Evolutionary conservation across 1,140 invertebrate genomes (phyloP).

Genomic region (Sesamia nonagrioides): DNA sequence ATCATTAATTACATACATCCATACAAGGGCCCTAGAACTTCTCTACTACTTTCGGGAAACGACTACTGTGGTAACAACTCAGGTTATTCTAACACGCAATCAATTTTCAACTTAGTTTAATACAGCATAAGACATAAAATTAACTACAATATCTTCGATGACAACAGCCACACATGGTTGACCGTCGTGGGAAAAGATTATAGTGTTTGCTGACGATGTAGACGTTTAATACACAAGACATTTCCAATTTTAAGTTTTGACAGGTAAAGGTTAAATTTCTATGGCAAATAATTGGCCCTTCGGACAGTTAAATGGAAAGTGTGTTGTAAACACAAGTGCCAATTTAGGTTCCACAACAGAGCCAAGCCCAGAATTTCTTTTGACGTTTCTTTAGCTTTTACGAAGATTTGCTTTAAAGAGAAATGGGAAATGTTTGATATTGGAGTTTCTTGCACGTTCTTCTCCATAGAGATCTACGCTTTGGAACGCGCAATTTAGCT

Average conservation of each 20-base stretch:
- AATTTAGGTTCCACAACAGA: conserved; percentile 65
- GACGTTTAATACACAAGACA: conserved; percentile 44
- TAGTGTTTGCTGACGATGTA: conserved; percentile 68
- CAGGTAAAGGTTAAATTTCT: conserved; percentile 53
- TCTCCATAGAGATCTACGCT: too few species aligned
- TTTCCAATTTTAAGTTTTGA: conserved; percentile 56
- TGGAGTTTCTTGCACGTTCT: too few species aligned
- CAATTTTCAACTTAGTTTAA: conserved; percentile 52
- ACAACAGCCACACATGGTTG: conserved; percentile 74
- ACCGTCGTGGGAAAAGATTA: conserved; percentile 79
- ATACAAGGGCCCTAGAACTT: conserved; percentile 76
- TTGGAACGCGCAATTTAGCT: too few species aligned
- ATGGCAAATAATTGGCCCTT: conserved; percentile 52
- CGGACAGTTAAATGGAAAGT: conserved; percentile 76
- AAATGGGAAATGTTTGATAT: conserved; percentile 16
- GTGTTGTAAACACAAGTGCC: conserved; percentile 69
- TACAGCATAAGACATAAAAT: conserved; percentile 39
- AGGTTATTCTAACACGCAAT: conserved; percentile 34
- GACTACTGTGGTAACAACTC: conserved; percentile 67
- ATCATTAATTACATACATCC: conserved; percentile 81
- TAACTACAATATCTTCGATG: conserved; percentile 44
- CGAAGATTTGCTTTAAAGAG: conserved; percentile 40
- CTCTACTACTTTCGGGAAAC: conserved; percentile 72
- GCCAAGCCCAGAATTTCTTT: conserved; percentile 70
- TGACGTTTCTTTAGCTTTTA: conserved; percentile 50